Evolutionary conservation across 2,888 invertebrate species (phyloP), one percentile per base, ranked within the genome.

Genomic region (Thyatira batis): DNA sequence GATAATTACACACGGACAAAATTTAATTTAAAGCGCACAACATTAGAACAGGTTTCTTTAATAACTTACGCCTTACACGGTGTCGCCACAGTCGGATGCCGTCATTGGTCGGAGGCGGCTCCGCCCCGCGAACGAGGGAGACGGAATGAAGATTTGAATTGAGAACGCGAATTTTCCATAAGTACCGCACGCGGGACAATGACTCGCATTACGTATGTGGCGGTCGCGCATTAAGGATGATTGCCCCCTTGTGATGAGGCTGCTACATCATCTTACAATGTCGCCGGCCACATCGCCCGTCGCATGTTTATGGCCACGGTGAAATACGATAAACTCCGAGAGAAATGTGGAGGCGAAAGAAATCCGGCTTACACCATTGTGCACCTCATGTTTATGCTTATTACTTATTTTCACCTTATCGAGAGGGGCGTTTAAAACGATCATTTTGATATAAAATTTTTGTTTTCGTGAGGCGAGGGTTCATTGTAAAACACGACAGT

Each of bases 41-140:
- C 89, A 92, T 92, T 92, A 92, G 91, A 92, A 92, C 92, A 87
- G 92, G 92, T 92, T 92, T 91, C 86, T 88, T 92, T 90, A 90
- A 90, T 89, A 89, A 89, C 92, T 85, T 87, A 90, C 91, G 90
- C 92, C 92, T 91, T 91, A 85, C 90, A 87, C 89, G 87, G 88
- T 87, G 89, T 90, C 90, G 91, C 90, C 85, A 82, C 84, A 85
- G 83, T 85, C 85, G 78, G 85, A 82, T 83, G 82, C 85, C 76
- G 88, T 88, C 87, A 92, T 92, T 92, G 92, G 92, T 87, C 82
- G 84, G 77, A 82, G 80, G 80, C 86, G 90, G 75, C 92, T 89
- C 91, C 92, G 92, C 92, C 92, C 92, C 87, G 85, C 87, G 89
- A 78, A 87, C 82, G 89, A 89, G 86, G 77, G 92, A 92, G 91